Evolutionary conservation across 30 jellyfish, hydroid and myxozoan genomes (phyloP), one percentile per base, ranked within the genome.

Genomic region (Chironex yamaguchii): DNA sequence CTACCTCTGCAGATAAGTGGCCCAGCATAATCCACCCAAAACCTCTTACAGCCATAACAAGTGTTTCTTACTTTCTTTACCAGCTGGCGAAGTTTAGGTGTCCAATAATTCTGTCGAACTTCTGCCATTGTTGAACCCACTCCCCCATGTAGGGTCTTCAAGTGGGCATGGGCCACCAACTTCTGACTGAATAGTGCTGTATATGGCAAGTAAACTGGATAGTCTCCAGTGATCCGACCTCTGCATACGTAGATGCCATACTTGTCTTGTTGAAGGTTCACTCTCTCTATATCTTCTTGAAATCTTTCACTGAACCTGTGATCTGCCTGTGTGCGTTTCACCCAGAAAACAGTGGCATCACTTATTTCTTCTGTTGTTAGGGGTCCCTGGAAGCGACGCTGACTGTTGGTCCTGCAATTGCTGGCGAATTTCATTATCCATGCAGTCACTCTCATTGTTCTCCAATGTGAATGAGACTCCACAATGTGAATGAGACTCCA

Each of bases 401-500:
- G 28, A 21, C n/a, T 48, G 42, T 72, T 72, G 36, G 36, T 21
- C 31, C 35, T 58, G 34, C 51, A 81, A 73, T 81, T 81, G n/a
- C 33, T 48, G 72, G 36, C 48, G 42, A 81, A 81, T 21, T 86
- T 62, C 34, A 42, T 4, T 32, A 81, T 81, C 88, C 92, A 81
- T 17, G 92, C 78, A 26, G 77, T 24, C 23, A 66, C 74, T 28
- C 92, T 30, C 28, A 67, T 29, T 52, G 77, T 35, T 62, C 34
- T 54, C 83, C 76, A 34, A 13, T 22, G 49, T 49, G 67, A 48
- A 21, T 20, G 31, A 25, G 32, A 35, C 76, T 72, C 77, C 29
- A 12, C 29, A 12, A 58, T 12, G 13, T 12, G n/a, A n/a, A n/a
- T n/a, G n/a, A n/a, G n/a, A n/a, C n/a, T n/a, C n/a, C 26, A 42